Base-by-base conservation (phyloP, 2,113 vertebrate genomes). In the Catharus fuscescens region DNA sequence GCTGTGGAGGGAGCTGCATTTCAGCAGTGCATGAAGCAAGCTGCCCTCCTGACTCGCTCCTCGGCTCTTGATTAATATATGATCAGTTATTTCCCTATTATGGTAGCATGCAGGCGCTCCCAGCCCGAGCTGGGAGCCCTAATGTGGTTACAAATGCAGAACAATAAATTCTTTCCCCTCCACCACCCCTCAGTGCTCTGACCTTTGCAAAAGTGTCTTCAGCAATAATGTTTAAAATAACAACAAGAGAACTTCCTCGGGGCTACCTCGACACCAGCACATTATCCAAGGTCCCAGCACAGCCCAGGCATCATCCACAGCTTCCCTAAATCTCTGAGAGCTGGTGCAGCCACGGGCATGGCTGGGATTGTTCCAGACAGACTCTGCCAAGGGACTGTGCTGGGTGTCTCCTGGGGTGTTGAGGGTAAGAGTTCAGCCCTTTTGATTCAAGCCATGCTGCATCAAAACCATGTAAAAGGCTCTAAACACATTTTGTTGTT, bases 21-120 rank as follows among this genome's bases (percentile, higher is more conserved):
- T 95, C 82, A 90, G 76, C 67, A 74, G 76, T 2, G 60, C 8
- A 1, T 26, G 67, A 80, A 93, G 73, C 85, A 60, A 78, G 70
- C 85, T 6, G 3, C 60, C 64, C 82, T 93, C 79, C 86, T 36
- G 74, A 69, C 79, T 95, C 2, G 0, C 92, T 86, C 67, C 64
- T 86, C 88, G 38, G 52, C 56, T 40, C 76, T 93, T 93, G 90
- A 96, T 96, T 95, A 96, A 96, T 96, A 95, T 60, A 88, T 88
- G 80, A 94, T 91, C 60, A 69, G 56, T 71, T 60, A 67, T 82
- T 88, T 90, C 73, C 94, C 95, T 97, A 96, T 95, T 95, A 96
- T 80, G 92, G 92, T 78, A 96, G 88, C 83, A 74, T 25, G 60
- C 72, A 71, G 64, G 67, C 23, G 0, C 92, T 94, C 31, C 40